Evolutionary conservation across 1,140 invertebrate species (phyloP).

Genomic region (Euwallacea similis): DNA sequence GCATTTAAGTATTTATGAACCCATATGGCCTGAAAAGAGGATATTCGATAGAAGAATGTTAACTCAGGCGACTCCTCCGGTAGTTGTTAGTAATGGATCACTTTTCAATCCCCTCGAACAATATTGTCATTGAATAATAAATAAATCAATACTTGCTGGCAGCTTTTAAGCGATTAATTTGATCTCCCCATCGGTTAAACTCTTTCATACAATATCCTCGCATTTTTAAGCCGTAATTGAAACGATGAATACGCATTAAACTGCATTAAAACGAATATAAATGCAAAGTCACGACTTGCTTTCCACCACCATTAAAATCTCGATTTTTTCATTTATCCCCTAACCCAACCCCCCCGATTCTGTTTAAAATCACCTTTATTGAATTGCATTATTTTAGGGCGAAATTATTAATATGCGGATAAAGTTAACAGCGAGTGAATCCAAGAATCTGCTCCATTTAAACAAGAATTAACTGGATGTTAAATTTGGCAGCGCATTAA

Average conservation of each 20-base stretch:
- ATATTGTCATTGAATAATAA: not conserved
- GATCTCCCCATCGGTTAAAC: constrained; percentile 15
- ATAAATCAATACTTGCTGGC: constrained; percentile 10
- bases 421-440: no score
- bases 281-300: constrained; percentile 19
- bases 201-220: constrained; percentile 17
- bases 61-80: not conserved
- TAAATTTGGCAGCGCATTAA: not conserved
- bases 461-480: no score
- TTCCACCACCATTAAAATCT: constrained; percentile 3
- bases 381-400: no score
- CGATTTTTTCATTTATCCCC: not conserved
- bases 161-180: constrained; percentile 11
- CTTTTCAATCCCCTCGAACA: not conserved
- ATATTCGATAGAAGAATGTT: not conserved
- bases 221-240: constrained; percentile 21
- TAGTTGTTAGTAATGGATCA: not conserved
- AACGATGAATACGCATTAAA: constrained; percentile 24
- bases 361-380: not conserved
- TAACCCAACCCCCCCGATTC: not conserved
- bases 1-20: not conserved
- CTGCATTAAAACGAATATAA: constrained; percentile 13
- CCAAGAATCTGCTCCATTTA: no score
- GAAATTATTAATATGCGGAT: no score
- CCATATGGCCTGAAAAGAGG: not conserved